A percentile compares a stretch with the other conserved stretches of the same genome.
Evolutionary conservation across 2,888 invertebrate species (phyloP).

Genomic region (Notodonta ziczac): DNA sequence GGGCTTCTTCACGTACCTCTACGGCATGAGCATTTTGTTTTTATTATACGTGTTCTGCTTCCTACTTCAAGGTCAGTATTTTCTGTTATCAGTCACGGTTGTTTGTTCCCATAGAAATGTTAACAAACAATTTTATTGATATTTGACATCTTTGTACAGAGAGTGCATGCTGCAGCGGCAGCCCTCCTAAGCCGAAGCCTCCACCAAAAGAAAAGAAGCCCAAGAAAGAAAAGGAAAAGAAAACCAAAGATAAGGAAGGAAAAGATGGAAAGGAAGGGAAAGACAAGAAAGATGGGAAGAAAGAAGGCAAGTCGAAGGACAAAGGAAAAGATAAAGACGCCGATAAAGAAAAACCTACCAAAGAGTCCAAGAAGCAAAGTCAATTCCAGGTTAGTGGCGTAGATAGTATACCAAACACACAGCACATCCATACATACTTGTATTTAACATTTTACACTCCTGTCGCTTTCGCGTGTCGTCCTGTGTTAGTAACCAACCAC

Average conservation of each 20-base stretch:
- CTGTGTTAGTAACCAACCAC: slow-evolving; percentile 74
- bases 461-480: slow-evolving; percentile 72
- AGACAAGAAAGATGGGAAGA: slow-evolving; percentile 84
- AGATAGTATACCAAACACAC: slow-evolving; percentile 47
- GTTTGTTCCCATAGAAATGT: background rate
- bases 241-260: slow-evolving; percentile 86
- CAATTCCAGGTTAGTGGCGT: slow-evolving; percentile 86
- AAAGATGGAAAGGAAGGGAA: slow-evolving; percentile 77
- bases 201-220: slow-evolving; percentile 88
- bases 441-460: slow-evolving; percentile 48
- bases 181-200: slow-evolving; percentile 87
- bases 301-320: slow-evolving; percentile 82
- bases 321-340: slow-evolving; percentile 86
- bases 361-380: slow-evolving; percentile 86
- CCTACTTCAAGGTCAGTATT: slow-evolving; percentile 89
- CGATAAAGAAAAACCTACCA: slow-evolving; percentile 83
- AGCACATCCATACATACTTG: slow-evolving; percentile 77
- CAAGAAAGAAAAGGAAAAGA: slow-evolving; percentile 87
- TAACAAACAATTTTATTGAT: background rate
- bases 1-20: slow-evolving; percentile 97
- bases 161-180: slow-evolving; percentile 92
- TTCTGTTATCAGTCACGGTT: background rate
- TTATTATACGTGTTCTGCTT: slow-evolving; percentile 97
- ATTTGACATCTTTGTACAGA: slow-evolving; percentile 73
- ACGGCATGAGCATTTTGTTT: slow-evolving; percentile 96